A percentile compares a stretch with the other conserved stretches of the same genome.
phyloP scores from a whole-genome alignment of 2,113 vertebrate species.

The Pontoporia blainvillei region DNA sequence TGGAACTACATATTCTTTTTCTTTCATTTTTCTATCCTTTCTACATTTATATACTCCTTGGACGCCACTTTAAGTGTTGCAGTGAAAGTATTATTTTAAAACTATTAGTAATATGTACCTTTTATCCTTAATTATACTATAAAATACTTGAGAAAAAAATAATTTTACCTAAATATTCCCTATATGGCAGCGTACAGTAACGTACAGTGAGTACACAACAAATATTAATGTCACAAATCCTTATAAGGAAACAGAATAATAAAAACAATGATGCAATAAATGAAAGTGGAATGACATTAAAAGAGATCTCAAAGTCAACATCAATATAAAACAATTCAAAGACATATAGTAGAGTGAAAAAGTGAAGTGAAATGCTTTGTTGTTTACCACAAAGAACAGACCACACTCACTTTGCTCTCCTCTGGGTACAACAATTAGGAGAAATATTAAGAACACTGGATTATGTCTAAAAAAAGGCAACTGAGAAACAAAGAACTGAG shows the following conservation, averaged over 20 bases:
- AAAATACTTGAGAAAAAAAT: not conserved
- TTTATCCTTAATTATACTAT: slow-evolving; percentile 1
- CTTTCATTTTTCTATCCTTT: slow-evolving; percentile 5
- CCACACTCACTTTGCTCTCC: not conserved
- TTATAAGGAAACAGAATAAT: slow-evolving; percentile 8
- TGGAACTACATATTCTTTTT: not conserved
- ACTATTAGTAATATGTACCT: not conserved
- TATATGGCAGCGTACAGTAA: not conserved
- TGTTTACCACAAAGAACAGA: slow-evolving; percentile 22
- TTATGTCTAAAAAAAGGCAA: not conserved
- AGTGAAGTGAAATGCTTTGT: not conserved
- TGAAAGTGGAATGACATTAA: slow-evolving; percentile 35
- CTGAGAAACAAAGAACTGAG: not conserved
- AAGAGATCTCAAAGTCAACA: slow-evolving; percentile 2
- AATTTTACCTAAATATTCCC: slow-evolving; percentile 18
- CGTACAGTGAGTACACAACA: not conserved
- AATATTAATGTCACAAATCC: slow-evolving; percentile 16
- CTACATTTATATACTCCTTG: not conserved
- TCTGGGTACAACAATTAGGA: not conserved
- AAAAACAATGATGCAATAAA: slow-evolving; percentile 10
- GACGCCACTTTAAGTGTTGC: not conserved
- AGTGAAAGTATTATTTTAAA: slow-evolving; percentile 27
- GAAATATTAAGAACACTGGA: not conserved
- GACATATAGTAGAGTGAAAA: not conserved
- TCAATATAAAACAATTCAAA: slow-evolving; percentile 28